These are phyloP conservation scores for Corythaixoides concolor DNA, from an alignment of 2,113 vertebrate genomes.

Conservation along the genomic window DNA sequence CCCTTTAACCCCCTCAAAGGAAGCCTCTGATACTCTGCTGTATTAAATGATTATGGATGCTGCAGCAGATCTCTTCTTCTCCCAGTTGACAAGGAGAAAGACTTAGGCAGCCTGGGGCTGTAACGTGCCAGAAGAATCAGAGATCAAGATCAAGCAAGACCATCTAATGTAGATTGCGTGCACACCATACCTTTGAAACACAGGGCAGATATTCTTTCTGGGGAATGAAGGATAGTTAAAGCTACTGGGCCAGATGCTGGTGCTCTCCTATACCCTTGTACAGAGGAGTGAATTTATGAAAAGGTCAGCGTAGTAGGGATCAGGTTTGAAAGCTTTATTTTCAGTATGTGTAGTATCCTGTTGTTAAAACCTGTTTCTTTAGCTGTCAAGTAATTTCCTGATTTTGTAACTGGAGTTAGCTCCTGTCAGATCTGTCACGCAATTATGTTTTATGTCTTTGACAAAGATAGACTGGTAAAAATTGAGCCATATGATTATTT, in stretches of 20 bases:
- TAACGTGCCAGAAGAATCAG: neutral
- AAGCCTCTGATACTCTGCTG: neutral
- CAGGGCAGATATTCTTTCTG: neutral
- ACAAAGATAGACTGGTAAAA: neutral
- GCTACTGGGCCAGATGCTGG: neutral
- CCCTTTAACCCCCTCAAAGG: neutral
- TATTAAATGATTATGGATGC: neutral
- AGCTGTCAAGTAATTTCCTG: neutral
- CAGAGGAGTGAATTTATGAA: neutral
- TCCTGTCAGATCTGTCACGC: neutral
- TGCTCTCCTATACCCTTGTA: neutral
- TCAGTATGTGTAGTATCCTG: neutral
- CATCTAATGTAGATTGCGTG: neutral
- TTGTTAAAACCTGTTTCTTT: neutral
- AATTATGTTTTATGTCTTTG: neutral
- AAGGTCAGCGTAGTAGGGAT: neutral
- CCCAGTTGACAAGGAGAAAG: rapidly evolving
- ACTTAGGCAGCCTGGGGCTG: neutral
- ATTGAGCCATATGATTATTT: neutral
- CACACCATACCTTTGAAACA: neutral
- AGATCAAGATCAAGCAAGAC: neutral
- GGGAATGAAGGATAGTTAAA: neutral
- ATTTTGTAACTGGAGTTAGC: neutral
- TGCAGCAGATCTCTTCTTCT: neutral
- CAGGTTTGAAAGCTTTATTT: neutral